Evolutionary conservation across 37 sponge, comb jelly and placozoan genomes (phyloP).

Genomic region (Halichondria panicea): DNA sequence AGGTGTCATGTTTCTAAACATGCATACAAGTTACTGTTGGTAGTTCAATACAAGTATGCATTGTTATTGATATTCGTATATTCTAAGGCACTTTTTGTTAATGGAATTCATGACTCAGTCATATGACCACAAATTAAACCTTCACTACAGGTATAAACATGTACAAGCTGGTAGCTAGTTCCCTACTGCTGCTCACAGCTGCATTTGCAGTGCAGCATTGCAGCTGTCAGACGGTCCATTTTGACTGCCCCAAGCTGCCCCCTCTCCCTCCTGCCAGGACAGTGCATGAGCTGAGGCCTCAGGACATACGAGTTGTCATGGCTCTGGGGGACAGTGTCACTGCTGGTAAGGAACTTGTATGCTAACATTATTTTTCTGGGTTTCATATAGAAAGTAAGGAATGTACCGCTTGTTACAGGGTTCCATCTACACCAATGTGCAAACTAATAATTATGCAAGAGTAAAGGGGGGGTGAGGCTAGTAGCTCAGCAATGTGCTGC

Average conservation of each 20-base stretch:
- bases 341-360: conserved; percentile 53
- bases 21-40: too few species aligned
- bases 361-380: background rate
- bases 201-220: too few species aligned
- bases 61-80: too few species aligned
- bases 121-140: too few species aligned
- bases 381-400: background rate
- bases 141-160: too few species aligned
- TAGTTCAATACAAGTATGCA: too few species aligned
- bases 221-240: conserved; percentile 21
- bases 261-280: conserved; percentile 68
- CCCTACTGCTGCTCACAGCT: too few species aligned
- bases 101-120: too few species aligned
- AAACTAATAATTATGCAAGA: too few species aligned
- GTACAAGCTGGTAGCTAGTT: too few species aligned
- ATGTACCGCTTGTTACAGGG: background rate
- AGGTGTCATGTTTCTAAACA: too few species aligned
- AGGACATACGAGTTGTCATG: conserved; percentile 88
- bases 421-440: background rate
- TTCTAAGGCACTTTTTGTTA: too few species aligned
- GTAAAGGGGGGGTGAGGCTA: background rate
- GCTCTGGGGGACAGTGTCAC: conserved; percentile 87
- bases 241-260: conserved; percentile 70
- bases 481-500: background rate
- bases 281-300: conserved; percentile 79